Conservation (phyloP, 2,113 vertebrate species). For the Marcusenius ussheri region DNA sequence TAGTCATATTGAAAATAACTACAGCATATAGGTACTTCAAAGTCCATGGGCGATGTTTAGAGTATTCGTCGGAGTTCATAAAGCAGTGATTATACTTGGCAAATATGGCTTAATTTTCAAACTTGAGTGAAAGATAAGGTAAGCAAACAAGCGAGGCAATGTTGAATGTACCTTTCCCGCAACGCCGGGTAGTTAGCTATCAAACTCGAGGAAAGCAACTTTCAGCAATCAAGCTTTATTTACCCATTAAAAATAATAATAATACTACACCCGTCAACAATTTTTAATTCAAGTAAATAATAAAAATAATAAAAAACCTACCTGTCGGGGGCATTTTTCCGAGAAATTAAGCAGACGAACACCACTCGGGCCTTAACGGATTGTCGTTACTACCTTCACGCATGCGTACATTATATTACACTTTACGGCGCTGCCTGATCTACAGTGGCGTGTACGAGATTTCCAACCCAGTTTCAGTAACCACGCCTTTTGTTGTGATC, state of each 20-base stretch:
- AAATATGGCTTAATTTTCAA: not conserved
- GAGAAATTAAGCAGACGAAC: not conserved
- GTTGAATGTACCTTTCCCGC: not conserved
- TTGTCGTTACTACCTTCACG: not conserved
- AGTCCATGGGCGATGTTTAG: not conserved
- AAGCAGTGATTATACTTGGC: not conserved
- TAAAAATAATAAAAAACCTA: not conserved
- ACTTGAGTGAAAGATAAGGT: not conserved
- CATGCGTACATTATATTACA: not conserved
- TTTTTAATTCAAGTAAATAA: not conserved
- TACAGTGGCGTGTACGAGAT: not conserved
- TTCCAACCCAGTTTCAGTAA: not conserved
- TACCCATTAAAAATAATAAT: not conserved
- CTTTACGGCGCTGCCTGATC: not conserved
- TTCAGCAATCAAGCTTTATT: not conserved
- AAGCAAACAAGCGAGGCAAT: not conserved
- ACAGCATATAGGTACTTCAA: not conserved
- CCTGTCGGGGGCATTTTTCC: constrained; percentile 2
- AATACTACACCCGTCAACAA: not conserved
- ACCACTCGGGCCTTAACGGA: not conserved
- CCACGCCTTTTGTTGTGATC: not conserved
- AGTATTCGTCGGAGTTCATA: not conserved
- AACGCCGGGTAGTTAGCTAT: not conserved
- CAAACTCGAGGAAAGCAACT: not conserved
- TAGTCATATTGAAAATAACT: not conserved